Percentiles rank a stretch among this genome's conserved stretches.
Evolutionary conservation across 2,113 vertebrate species (phyloP).

Genomic region (Xenus cinereus): DNA sequence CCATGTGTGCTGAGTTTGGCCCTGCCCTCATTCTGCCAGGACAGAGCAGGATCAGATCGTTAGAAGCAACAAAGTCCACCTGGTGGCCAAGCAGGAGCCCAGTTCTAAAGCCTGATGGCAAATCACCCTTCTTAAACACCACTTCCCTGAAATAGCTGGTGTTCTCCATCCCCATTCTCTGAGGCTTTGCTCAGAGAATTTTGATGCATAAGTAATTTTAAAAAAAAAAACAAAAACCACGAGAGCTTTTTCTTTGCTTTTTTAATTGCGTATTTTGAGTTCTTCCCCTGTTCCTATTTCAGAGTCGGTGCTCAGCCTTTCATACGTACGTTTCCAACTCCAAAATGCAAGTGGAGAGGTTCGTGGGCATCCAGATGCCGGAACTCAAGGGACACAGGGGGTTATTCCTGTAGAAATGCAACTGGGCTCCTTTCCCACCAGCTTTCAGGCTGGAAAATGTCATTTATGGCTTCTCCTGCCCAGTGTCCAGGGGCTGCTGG

Average conservation of each 20-base stretch:
- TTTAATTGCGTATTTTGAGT: neutral
- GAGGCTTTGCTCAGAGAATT: neutral
- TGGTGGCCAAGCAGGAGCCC: neutral
- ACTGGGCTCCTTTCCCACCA: neutral
- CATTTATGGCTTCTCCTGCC: neutral
- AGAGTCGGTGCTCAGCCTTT: neutral
- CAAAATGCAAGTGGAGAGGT: neutral
- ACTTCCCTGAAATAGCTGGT: neutral
- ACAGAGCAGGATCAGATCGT: neutral
- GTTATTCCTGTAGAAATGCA: neutral
- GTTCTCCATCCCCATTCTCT: neutral
- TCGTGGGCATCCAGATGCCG: neutral
- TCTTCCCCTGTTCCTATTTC: neutral
- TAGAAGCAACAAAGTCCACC: neutral
- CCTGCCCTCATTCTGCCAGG: neutral
- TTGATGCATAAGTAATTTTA: neutral
- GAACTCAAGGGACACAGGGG: neutral
- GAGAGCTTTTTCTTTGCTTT: neutral
- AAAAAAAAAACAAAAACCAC: neutral
- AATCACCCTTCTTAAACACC: neutral
- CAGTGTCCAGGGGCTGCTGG: accelerated
- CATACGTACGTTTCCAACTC: accelerated
- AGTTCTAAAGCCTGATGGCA: accelerated
- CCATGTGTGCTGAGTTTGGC: neutral
- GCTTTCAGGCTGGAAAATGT: neutral